These are phyloP conservation scores for Suncus etruscus DNA, from an alignment of 2,113 vertebrate genomes.

Conservation along the genomic window DNA sequence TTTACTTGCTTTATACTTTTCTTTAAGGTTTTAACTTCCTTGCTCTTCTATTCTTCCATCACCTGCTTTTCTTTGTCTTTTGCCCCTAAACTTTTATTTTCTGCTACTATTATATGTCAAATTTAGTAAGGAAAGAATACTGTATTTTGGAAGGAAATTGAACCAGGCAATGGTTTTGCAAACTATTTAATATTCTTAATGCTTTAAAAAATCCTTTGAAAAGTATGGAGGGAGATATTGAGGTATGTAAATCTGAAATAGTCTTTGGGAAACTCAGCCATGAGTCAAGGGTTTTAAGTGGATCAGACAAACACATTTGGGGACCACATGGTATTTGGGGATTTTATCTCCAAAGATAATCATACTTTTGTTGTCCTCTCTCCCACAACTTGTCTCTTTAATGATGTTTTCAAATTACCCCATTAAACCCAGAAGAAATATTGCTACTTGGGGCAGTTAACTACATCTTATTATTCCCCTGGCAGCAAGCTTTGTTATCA, in stretches of 20 bases:
- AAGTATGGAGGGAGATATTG: fast-evolving
- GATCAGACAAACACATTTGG: neutral
- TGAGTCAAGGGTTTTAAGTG: slow-evolving; percentile 25
- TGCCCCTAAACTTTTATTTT: too few relatives aligned
- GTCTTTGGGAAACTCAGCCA: neutral
- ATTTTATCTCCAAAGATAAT: slow-evolving; percentile 70
- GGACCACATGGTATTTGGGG: slow-evolving; percentile 29
- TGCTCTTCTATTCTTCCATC: neutral
- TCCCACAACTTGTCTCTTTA: slow-evolving; percentile 66
- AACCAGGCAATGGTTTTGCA: neutral
- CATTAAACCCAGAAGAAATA: slow-evolving; percentile 65
- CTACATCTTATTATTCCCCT: slow-evolving; percentile 12
- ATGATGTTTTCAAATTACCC: slow-evolving; percentile 71
- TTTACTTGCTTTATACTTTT: neutral
- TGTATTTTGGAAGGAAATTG: neutral
- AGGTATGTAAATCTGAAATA: neutral
- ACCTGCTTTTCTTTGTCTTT: neutral
- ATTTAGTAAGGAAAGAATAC: neutral
- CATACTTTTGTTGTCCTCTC: neutral
- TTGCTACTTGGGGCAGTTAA: neutral
- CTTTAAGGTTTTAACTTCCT: neutral
- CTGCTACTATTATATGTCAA: neutral
- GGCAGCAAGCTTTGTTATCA: slow-evolving; percentile 44
- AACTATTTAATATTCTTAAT: neutral
- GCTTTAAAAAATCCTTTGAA: neutral